Evolutionary conservation across 92 coral and sea anemone genomes (phyloP).

Genomic region (Umimayanthus kanabou): DNA sequence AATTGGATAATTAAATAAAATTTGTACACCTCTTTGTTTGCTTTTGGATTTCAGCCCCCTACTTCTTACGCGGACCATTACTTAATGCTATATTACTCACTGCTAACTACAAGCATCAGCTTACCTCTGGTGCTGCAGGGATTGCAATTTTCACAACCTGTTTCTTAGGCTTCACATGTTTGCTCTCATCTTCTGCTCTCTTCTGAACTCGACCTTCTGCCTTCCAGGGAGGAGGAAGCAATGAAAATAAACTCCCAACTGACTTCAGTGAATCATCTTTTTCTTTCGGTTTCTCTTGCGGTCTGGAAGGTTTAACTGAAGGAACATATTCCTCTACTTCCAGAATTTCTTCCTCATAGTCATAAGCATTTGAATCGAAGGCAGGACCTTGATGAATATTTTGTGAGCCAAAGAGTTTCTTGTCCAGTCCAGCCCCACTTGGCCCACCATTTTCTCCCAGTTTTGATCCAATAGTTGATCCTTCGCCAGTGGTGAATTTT

Average conservation of each 20-base stretch:
- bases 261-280: constrained; percentile 66
- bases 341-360: constrained; percentile 71
- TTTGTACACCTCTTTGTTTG: too few relatives aligned
- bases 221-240: constrained; percentile 90
- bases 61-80: too few relatives aligned
- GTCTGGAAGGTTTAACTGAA: constrained; percentile 51
- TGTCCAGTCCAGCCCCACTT: background rate
- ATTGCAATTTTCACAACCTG: constrained; percentile 82
- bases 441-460: background rate
- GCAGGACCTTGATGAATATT: background rate
- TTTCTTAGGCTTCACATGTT: constrained; percentile 46
- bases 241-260: constrained; percentile 90
- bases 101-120: background rate
- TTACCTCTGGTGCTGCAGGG: constrained; percentile 72
- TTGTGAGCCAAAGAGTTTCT: background rate
- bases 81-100: too few relatives aligned
- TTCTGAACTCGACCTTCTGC: constrained; percentile 53
- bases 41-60: too few relatives aligned
- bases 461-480: background rate
- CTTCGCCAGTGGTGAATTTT: background rate
- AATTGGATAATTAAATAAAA: too few relatives aligned
- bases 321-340: constrained; percentile 82
- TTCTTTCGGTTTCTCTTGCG: constrained; percentile 6
- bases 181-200: constrained; percentile 51
- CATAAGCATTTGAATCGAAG: constrained; percentile 1